phyloP scores from a whole-genome alignment of 1,140 invertebrate genomes.

The Drosophila sproati region DNA sequence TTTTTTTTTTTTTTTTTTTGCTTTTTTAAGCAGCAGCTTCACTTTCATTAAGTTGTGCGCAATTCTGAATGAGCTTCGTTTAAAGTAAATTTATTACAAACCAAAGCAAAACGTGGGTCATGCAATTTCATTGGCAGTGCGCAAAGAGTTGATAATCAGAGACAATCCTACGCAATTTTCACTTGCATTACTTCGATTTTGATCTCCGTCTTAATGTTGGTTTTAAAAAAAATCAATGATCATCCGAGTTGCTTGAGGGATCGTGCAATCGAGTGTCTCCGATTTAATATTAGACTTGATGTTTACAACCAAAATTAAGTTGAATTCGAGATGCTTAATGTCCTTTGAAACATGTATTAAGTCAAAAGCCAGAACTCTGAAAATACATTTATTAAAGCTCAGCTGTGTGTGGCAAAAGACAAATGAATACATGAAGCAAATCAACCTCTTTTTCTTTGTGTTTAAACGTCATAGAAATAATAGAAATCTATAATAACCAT shows the following conservation, averaged over 20 bases:
- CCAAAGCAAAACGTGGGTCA: constrained; percentile 23
- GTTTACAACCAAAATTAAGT: background rate
- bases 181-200: constrained; percentile 43
- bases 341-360: background rate
- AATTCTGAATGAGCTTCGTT: constrained; percentile 52
- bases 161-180: constrained; percentile 40
- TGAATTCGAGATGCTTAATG: background rate
- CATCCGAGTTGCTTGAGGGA: background rate
- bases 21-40: constrained; percentile 31
- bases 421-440: no score
- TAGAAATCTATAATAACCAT: background rate
- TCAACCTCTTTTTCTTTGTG: no score
- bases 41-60: constrained; percentile 67
- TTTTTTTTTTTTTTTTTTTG: background rate
- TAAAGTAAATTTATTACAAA: constrained; percentile 59
- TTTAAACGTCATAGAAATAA: background rate
- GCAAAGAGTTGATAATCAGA: constrained; percentile 15
- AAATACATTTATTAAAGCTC: background rate
- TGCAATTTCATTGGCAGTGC: constrained; percentile 10
- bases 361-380: background rate
- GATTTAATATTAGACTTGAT: background rate
- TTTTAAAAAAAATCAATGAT: background rate
- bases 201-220: constrained; percentile 2
- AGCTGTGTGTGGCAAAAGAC: background rate
- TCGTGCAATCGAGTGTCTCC: background rate